A percentile compares a stretch with the other conserved stretches of the same genome.
phyloP scores from a whole-genome alignment of 1,140 invertebrate genomes.

The Tetramorium simillimum region DNA sequence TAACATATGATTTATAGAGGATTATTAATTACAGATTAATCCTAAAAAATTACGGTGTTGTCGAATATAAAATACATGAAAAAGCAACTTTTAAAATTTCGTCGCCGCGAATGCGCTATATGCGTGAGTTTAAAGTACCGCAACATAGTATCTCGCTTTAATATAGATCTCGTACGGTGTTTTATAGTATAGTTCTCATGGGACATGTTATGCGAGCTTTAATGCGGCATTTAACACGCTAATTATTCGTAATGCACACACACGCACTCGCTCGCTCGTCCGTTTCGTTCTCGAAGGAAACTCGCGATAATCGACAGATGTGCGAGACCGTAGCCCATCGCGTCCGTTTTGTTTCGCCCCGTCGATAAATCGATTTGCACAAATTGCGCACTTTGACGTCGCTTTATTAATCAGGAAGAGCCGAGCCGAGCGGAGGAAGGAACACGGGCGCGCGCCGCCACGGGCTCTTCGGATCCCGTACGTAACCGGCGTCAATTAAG shows the following conservation, averaged over 20 bases:
- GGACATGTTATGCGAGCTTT: conserved; percentile 31
- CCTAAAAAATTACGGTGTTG: neutral
- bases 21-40: neutral
- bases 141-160: conserved; percentile 37
- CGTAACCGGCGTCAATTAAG: conserved; percentile 53
- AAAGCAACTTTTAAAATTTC: neutral
- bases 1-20: neutral
- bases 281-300: neutral
- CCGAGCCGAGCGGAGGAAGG: conserved; percentile 37
- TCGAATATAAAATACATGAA: neutral
- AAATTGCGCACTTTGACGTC: conserved; percentile 59
- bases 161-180: conserved; percentile 6
- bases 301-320: conserved; percentile 55
- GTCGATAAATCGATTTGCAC: conserved; percentile 57
- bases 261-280: neutral
- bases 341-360: conserved; percentile 50
- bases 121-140: conserved; percentile 4
- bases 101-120: neutral
- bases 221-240: conserved; percentile 44
- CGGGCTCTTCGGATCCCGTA: conserved; percentile 27
- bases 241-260: conserved; percentile 56
- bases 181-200: conserved; percentile 28
- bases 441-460: conserved; percentile 28
- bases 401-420: conserved; percentile 60
- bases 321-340: conserved; percentile 1